phyloP scores from a whole-genome alignment of 2,113 vertebrate species.

The Corythoichthys haematopterus region DNA sequence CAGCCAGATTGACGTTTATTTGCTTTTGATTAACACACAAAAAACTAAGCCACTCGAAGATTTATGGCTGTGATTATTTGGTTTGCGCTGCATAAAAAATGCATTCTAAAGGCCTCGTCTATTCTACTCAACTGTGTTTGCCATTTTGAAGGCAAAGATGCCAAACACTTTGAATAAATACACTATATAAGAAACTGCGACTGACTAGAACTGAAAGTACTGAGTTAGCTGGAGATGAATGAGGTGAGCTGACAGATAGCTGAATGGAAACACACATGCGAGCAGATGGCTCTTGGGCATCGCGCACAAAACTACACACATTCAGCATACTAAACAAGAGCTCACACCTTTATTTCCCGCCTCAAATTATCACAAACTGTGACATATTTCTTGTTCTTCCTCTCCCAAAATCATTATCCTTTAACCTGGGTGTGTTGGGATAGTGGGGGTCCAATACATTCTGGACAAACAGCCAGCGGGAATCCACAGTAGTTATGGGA shows the following conservation, averaged over 20 bases:
- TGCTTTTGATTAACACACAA: not conserved
- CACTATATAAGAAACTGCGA: slow-evolving; percentile 7
- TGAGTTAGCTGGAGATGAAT: slow-evolving; percentile 38
- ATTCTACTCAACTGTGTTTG: not conserved
- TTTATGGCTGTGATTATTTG: not conserved
- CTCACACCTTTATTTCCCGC: not conserved
- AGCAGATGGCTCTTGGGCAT: not conserved
- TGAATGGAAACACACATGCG: slow-evolving; percentile 24
- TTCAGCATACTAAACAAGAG: slow-evolving; percentile 23
- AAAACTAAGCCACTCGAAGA: not conserved
- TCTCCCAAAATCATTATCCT: slow-evolving; percentile 6
- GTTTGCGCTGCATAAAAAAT: not conserved
- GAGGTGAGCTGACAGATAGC: slow-evolving; percentile 24
- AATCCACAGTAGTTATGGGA: slow-evolving; percentile 14
- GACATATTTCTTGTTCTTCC: slow-evolving; percentile 15
- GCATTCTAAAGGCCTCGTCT: not conserved
- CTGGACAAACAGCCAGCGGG: slow-evolving; percentile 26
- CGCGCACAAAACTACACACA: slow-evolving; percentile 23
- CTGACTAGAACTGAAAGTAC: slow-evolving; percentile 24
- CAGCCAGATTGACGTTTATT: not conserved
- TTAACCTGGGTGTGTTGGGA: too few species aligned
- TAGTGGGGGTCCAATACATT: slow-evolving; percentile 7
- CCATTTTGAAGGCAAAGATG: slow-evolving; percentile 15
- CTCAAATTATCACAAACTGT: slow-evolving; percentile 10
- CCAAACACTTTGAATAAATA: slow-evolving; percentile 18